A percentile compares a stretch with the other conserved stretches of the same genome.
These are phyloP conservation scores for Microctonus hyperodae DNA, from an alignment of 2,888 invertebrate genomes.

Conservation along the genomic window DNA sequence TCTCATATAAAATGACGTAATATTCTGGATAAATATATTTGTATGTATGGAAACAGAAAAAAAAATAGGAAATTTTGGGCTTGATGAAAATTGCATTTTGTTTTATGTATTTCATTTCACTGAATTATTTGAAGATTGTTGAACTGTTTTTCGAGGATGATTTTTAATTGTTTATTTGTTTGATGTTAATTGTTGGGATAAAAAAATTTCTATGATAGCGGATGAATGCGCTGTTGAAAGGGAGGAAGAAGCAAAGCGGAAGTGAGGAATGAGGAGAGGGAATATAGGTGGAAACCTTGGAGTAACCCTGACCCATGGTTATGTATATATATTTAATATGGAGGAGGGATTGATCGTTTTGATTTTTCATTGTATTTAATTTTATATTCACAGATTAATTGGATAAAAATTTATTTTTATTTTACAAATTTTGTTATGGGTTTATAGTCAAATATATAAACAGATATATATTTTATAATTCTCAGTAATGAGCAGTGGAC, in stretches of 20 bases:
- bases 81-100: background rate
- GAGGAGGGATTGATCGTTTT: constrained; percentile 10
- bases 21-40: constrained; percentile 2
- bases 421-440: constrained; percentile 14
- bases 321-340: constrained; percentile 14
- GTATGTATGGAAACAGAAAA: background rate
- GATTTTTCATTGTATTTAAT: constrained; percentile 3
- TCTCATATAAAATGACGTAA: background rate
- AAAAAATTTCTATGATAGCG: constrained; percentile 6
- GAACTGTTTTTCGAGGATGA: background rate
- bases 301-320: constrained; percentile 33
- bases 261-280: constrained; percentile 6
- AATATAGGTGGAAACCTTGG: constrained; percentile 30
- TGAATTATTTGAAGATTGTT: too few species aligned
- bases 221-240: constrained; percentile 15
- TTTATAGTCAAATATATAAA: background rate
- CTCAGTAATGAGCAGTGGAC: background rate
- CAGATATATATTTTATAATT: background rate
- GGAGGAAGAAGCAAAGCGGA: background rate
- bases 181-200: background rate
- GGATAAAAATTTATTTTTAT: constrained; percentile 14
- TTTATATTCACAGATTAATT: background rate
- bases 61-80: background rate
- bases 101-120: too few species aligned
- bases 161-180: constrained; percentile 13